Evolutionary conservation across 2,797 vertebrate genomes (phyloP).

Genomic region (Streptopelia turtur): DNA sequence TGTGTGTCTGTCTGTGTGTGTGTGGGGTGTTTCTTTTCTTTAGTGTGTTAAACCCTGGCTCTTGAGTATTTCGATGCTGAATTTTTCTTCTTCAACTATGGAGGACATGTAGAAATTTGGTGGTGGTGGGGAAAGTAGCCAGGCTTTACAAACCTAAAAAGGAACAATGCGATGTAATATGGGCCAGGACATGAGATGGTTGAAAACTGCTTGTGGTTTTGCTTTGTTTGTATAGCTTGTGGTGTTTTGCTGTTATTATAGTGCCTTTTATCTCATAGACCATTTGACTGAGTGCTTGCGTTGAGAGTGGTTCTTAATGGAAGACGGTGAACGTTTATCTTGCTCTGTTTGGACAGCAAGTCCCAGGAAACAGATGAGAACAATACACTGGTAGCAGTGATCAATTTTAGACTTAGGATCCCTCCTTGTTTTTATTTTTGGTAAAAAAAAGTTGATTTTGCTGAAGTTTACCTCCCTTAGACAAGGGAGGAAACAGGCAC

Average conservation of each 20-base stretch:
- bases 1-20: too few species aligned
- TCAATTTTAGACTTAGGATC: not conserved
- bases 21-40: not conserved
- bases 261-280: not conserved
- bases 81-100: not conserved
- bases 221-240: not conserved
- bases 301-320: not conserved
- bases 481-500: not conserved
- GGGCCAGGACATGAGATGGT: not conserved
- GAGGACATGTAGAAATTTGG: not conserved
- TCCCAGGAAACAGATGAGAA: not conserved
- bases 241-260: not conserved
- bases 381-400: not conserved
- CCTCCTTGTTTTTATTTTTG: not conserved
- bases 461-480: not conserved
- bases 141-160: not conserved
- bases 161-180: not conserved
- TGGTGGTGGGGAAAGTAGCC: not conserved
- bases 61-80: not conserved
- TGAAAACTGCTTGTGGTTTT: not conserved
- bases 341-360: not conserved
- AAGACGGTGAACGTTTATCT: not conserved
- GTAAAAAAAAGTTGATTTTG: not conserved
- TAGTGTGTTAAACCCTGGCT: not conserved
- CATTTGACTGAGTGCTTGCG: not conserved